Base-by-base conservation (phyloP, 23 tunicate genomes). In the Diplosoma virens region DNA sequence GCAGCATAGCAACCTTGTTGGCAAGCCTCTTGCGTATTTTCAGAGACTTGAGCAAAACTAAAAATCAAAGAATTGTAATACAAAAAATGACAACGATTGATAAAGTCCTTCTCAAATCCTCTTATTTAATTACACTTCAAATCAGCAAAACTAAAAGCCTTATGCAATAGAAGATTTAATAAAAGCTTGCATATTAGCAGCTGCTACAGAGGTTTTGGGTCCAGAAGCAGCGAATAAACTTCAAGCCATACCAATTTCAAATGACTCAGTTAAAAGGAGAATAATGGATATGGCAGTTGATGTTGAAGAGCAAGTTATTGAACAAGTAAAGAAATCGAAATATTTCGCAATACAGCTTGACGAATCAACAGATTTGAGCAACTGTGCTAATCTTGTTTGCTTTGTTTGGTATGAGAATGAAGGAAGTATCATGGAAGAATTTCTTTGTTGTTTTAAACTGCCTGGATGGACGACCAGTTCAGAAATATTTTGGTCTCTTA, bases 311-410 rank as follows among this genome's bases (percentile, higher is more conserved):
- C 82, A 78, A 78, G 70, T 76, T 73, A 30, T 76, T 58, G 70
- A 76, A 24, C 63, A 70, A 37, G n/a, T n/a, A n/a, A n/a, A n/a
- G n/a, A n/a, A n/a, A n/a, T n/a, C n/a, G n/a, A n/a, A n/a, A n/a
- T n/a, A n/a, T n/a, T n/a, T n/a, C n/a, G n/a, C n/a, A n/a, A n/a
- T n/a, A n/a, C n/a, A n/a, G n/a, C n/a, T n/a, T n/a, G n/a, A n/a
- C n/a, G n/a, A n/a, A n/a, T n/a, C n/a, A n/a, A n/a, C n/a, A n/a
- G n/a, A n/a, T n/a, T 76, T 76, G 70, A 76, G 82, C 82, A 68
- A 72, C 59, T 81, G 71, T 73, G 86, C 86, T 81, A 81, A 56
- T 81, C 79, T 72, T 72, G 32, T 21, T 81, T 73, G 80, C 79
- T 71, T 52, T 58, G 77, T 50, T 34, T 21, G 54, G 76, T 36